Base-by-base conservation (phyloP, 1,140 invertebrate species). In the Heterodera schachtii region DNA sequence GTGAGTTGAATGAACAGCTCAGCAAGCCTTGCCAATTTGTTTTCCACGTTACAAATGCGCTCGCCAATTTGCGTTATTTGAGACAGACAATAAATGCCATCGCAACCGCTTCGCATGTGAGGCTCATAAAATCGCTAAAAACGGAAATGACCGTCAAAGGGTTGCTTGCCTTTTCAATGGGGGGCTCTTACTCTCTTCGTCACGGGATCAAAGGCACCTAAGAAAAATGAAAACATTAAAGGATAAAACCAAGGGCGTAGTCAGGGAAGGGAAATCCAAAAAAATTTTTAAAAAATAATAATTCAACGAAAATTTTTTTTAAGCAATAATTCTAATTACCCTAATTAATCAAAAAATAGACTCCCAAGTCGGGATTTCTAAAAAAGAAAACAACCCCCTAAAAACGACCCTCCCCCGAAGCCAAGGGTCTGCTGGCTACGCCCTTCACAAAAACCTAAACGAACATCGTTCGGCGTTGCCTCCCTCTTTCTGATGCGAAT, bases 1-100 rank as follows among this genome's bases (percentile, higher is more conserved):
- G 41, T 11, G 16, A 78, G 64, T 7, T 69, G 21, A n/a, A 8
- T 41, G n/a, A 78, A 70, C 31, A 78, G 66, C 21, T 78, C 77
- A 43, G 66, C 21, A 52, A 78, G 66, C 41, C 19, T 31, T 69
- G 66, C 47, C 77, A 78, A 49, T 66, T 78, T 78, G 46, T 78
- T 78, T 31, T 78, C 77, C n/a, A 78, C 47, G 16, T 31, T 46
- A 21, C 77, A 78, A 31, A 78, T 69, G 52, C 77, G 77, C 66
- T 78, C 77, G 13, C 77, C 77, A 43, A 78, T 78, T 78, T 78
- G 77, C 7, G 77, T 78, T 7, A 78, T 47, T 47, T 64, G 66
- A 19, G 77, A 78, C 70, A 78, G 70, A 44, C 77, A 78, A 78
- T 78, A 78, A 41, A 43, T n/a, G 11, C 66, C 77, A 19, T 21